These are phyloP conservation scores for Cercopithecus mona DNA, from an alignment of 2,113 vertebrate species.

Conservation along the genomic window DNA sequence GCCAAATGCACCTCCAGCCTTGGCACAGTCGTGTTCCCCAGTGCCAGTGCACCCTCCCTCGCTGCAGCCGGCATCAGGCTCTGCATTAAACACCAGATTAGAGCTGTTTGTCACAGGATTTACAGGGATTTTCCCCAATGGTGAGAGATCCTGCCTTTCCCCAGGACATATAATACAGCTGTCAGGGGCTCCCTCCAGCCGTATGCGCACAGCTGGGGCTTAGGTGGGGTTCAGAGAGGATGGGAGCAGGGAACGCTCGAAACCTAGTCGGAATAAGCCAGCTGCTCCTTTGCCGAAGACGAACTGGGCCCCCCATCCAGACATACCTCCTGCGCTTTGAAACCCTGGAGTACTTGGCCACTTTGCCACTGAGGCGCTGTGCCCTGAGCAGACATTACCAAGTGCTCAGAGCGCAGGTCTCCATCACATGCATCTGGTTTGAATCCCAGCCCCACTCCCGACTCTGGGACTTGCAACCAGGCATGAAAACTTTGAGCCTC, in stretches of 20 bases:
- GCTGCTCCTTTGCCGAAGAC: background rate
- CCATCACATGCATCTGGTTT: rapidly evolving
- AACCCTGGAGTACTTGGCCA: rapidly evolving
- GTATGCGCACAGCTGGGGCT: background rate
- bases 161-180: background rate
- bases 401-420: background rate
- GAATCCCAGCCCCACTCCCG: background rate
- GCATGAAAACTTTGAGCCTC: background rate
- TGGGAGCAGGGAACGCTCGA: background rate
- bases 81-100: background rate
- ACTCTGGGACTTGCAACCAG: background rate
- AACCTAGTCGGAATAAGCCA: background rate
- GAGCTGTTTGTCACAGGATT: background rate
- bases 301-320: too few species aligned
- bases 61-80: background rate
- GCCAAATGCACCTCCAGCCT: background rate
- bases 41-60: background rate
- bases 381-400: too few species aligned
- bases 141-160: background rate
- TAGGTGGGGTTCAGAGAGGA: background rate
- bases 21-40: background rate
- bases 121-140: background rate
- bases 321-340: rapidly evolving
- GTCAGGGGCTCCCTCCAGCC: background rate
- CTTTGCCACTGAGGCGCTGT: background rate